Percentiles rank a stretch among this genome's conserved stretches.
Evolutionary conservation across 2,888 invertebrate species (phyloP).

Genomic region (Heteromurus nitidus): DNA sequence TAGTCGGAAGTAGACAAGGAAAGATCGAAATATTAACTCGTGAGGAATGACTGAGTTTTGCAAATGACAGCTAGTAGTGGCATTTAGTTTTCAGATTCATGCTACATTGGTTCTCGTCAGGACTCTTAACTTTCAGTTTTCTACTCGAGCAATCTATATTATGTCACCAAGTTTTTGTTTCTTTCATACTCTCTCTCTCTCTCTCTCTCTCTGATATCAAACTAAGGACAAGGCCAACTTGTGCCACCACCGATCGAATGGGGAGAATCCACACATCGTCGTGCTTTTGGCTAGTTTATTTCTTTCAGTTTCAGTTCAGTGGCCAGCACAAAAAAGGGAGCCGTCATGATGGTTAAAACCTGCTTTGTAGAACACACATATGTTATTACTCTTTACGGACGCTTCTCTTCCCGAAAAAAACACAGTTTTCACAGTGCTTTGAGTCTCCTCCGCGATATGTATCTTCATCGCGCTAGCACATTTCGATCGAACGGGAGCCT

Average conservation of each 20-base stretch:
- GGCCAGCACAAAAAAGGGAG: conserved; percentile 19
- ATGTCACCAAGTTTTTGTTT: conserved; percentile 64
- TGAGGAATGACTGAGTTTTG: conserved; percentile 73
- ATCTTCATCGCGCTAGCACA: conserved; percentile 15
- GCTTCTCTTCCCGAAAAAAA: conserved; percentile 40
- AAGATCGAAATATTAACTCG: conserved; percentile 73
- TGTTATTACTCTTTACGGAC: conserved; percentile 34
- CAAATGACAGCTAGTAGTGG: conserved; percentile 73
- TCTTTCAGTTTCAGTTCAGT: conserved; percentile 61
- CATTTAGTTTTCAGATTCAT: conserved; percentile 72
- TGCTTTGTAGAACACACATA: conserved; percentile 33
- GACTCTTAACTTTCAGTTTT: conserved; percentile 61
- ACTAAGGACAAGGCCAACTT: neutral
- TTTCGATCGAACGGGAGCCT: too few relatives aligned
- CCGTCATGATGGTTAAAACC: neutral
- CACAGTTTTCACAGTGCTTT: conserved; percentile 9
- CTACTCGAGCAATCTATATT: conserved; percentile 54
- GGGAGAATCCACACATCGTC: conserved; percentile 42
- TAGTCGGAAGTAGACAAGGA: conserved; percentile 65
- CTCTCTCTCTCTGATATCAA: conserved; percentile 2
- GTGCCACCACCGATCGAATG: conserved; percentile 9
- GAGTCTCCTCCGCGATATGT: conserved; percentile 13
- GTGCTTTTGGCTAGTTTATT: conserved; percentile 63
- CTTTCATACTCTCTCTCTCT: neutral
- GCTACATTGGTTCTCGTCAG: conserved; percentile 72